Evolutionary conservation across 1,140 invertebrate genomes (phyloP), one percentile per base, ranked within the genome.

Genomic region (Drosophila arawakana): DNA sequence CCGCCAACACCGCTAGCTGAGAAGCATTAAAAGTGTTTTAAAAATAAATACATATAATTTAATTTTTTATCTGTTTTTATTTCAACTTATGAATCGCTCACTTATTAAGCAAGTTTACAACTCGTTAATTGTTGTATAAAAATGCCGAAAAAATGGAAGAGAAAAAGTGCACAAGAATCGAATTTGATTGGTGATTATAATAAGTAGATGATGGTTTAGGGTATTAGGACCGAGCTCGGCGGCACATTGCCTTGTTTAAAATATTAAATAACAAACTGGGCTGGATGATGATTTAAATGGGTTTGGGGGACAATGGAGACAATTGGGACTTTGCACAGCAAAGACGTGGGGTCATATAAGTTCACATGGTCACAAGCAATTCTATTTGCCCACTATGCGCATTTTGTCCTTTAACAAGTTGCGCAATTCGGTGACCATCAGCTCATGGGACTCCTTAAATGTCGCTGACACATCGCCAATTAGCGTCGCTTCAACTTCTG

Each of bases 361-460:
- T 30, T 30, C 6, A 30, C 3, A 6, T 30, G 25, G 74, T 50
- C 57, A 46, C 15, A 11, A 15, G 15, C 25, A 59, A 52, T 37
- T 67, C 68, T 90, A 89, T 69, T 89, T 89, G 43, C 76, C 80
- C 43, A 85, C 62, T 84, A 92, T 91, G 18, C 91, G 91, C 7
- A 92, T 90, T 84, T 92, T 92, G 58, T 92, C 92, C 59, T 92
- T 92, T 9, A 92, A 60, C 50, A 92, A 63, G 70, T 92, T 91
- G 35, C 79, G 68, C 21, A 92, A 49, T 62, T 92, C 92, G n/a
- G 88, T 85, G 10, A 92, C 65, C 77, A 91, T 91, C 18, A 91
- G 78, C 37, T 90, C 84, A 67, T 92, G 92, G 3, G 82, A 92
- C 55, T 92, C 91, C 44, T 91, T 92, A 18, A 92, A 91, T 39